A percentile compares a stretch with the other conserved stretches of the same genome.
These are phyloP conservation scores for Cotesia vestalis DNA, from an alignment of 1,140 invertebrate species.

Conservation along the genomic window DNA sequence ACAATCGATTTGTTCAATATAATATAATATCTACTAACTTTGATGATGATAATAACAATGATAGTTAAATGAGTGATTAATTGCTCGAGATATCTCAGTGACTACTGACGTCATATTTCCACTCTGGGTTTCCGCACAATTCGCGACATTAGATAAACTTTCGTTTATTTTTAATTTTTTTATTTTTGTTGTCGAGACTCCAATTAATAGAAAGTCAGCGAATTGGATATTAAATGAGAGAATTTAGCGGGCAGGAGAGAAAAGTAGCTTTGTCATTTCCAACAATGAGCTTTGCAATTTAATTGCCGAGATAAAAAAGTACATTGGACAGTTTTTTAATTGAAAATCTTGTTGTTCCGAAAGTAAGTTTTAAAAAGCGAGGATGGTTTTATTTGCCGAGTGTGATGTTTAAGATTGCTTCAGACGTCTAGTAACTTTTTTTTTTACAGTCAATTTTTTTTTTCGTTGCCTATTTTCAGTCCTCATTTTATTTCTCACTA, in stretches of 20 bases:
- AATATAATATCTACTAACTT: too few species aligned
- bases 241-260: neutral
- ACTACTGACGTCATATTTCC: too few species aligned
- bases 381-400: constrained; percentile 40
- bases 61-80: too few species aligned
- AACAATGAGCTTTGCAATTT: constrained; percentile 31
- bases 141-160: too few species aligned
- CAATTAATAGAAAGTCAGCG: neutral
- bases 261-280: constrained; percentile 11
- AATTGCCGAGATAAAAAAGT: constrained; percentile 8
- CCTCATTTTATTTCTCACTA: constrained; percentile 15
- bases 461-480: constrained; percentile 15
- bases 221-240: constrained; percentile 1
- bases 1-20: neutral
- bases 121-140: too few species aligned
- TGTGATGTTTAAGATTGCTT: constrained; percentile 37
- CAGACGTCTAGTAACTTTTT: constrained; percentile 12
- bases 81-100: too few species aligned
- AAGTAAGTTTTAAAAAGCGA: neutral
- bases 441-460: constrained; percentile 24
- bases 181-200: too few species aligned
- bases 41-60: too few species aligned
- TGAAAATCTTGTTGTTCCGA: constrained; percentile 39
- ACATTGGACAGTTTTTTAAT: constrained; percentile 38
- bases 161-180: too few species aligned